Evolutionary conservation across 2,888 invertebrate species (phyloP).

Genomic region (Oasisia sp.): DNA sequence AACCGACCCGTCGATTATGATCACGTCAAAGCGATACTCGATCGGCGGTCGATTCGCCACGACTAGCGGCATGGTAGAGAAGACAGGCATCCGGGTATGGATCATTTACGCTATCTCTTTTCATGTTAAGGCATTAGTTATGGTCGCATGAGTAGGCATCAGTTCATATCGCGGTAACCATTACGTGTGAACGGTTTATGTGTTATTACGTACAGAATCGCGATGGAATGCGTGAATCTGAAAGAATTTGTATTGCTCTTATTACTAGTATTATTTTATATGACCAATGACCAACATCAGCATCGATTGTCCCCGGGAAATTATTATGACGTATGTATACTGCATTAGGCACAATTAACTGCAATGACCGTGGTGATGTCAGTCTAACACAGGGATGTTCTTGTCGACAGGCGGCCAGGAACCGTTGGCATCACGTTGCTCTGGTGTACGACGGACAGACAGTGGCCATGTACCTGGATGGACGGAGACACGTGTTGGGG

Average conservation of each 20-base stretch:
- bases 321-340: no score
- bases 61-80: background rate
- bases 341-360: background rate
- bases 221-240: no score
- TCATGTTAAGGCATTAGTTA: background rate
- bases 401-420: background rate
- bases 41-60: conserved; percentile 14
- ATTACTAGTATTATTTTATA: no score
- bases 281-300: no score
- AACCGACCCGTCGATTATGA: conserved; percentile 19
- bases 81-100: background rate
- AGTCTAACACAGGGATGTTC: background rate
- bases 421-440: background rate
- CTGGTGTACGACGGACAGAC: background rate
- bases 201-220: no score
- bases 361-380: background rate
- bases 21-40: background rate
- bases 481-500: background rate
- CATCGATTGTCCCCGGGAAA: no score
- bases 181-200: no score
- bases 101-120: background rate
- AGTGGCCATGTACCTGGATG: background rate
- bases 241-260: no score
- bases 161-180: no score
- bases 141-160: no score